Evolutionary conservation across 2,888 invertebrate genomes (phyloP).

Genomic region (Tipula lateralis): DNA sequence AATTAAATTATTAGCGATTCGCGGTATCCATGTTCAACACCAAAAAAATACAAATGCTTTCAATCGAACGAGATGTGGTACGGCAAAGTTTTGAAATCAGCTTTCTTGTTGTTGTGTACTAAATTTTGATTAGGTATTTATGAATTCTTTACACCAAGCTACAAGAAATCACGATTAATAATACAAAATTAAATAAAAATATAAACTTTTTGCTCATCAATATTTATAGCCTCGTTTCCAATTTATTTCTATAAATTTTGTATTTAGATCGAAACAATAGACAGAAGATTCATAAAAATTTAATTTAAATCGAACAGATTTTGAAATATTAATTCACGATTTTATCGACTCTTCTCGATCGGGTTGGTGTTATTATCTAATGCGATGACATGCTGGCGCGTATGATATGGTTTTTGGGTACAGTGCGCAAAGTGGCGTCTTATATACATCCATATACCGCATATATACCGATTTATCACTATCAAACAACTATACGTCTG

Average conservation of each 20-base stretch:
- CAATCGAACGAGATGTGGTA: neutral
- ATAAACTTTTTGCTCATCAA: neutral
- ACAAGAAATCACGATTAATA: neutral
- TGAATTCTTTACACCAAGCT: neutral
- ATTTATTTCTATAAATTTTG: too few species aligned
- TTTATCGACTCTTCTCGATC: neutral
- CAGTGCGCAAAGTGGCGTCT: neutral
- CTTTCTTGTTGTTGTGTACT: neutral
- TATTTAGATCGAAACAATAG: conserved; percentile 2
- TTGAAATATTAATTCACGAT: neutral
- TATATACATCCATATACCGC: neutral
- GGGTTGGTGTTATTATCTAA: neutral
- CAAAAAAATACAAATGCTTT: neutral
- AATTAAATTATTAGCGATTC: neutral
- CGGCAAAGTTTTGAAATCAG: neutral
- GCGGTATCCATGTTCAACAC: neutral
- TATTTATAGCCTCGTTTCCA: neutral
- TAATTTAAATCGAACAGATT: conserved; percentile 11
- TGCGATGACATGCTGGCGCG: neutral
- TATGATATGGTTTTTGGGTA: neutral
- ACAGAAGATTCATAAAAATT: neutral
- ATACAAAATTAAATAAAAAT: neutral
- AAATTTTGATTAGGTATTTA: neutral
- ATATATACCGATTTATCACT: neutral
- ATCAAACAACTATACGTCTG: neutral